These are phyloP conservation scores for Heptranchias perlo DNA, from an alignment of 2,113 vertebrate species.

Conservation along the genomic window DNA sequence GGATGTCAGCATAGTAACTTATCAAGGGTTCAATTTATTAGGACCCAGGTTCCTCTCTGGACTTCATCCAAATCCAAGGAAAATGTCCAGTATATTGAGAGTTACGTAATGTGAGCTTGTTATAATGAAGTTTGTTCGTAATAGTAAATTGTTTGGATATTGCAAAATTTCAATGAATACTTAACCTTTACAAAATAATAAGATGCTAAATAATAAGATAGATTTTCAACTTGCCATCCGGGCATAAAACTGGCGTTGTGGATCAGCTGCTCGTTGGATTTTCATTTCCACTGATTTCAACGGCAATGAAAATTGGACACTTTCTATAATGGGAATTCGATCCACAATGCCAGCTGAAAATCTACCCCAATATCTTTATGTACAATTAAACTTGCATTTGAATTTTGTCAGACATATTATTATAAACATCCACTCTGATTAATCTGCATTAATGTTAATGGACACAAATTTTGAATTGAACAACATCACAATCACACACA, in stretches of 20 bases:
- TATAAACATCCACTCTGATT: neutral
- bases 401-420: neutral
- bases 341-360: neutral
- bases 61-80: neutral
- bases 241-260: neutral
- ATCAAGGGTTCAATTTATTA: too few relatives aligned
- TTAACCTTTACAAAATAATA: neutral
- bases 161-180: neutral
- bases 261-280: neutral
- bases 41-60: neutral
- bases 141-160: neutral
- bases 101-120: neutral
- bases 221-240: too few relatives aligned
- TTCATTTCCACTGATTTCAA: neutral
- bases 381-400: neutral
- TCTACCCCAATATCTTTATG: neutral
- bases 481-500: neutral
- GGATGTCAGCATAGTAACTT: neutral
- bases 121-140: neutral
- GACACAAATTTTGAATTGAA: neutral
- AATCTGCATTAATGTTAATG: too few relatives aligned
- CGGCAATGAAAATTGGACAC: neutral
- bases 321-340: neutral
- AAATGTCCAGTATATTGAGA: neutral
- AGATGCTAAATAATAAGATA: neutral